Evolutionary conservation across 2,888 invertebrate genomes (phyloP).

Genomic region (Cephus nigrinus): DNA sequence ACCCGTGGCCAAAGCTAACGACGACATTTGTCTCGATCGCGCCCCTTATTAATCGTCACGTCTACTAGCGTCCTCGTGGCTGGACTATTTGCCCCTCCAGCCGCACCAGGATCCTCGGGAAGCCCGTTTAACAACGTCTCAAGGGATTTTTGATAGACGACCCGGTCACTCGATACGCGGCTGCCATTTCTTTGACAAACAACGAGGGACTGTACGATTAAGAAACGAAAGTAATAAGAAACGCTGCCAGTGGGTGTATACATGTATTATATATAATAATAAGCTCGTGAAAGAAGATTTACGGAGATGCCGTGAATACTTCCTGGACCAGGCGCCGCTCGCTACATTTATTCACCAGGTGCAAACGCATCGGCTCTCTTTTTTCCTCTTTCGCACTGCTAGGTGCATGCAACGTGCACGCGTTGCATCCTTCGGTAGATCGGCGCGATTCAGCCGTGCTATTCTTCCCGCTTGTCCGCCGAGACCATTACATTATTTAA

Average conservation of each 20-base stretch:
- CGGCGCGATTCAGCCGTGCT: background rate
- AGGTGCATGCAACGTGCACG: background rate
- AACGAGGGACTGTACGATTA: background rate
- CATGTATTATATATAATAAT: background rate
- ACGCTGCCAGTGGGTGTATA: background rate
- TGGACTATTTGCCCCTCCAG: background rate
- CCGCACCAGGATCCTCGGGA: background rate
- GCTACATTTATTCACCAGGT: background rate
- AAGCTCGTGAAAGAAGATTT: background rate
- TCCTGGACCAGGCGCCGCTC: background rate
- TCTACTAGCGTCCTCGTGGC: background rate
- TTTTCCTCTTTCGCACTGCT: background rate
- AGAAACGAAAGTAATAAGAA: background rate
- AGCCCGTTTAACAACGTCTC: background rate
- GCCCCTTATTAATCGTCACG: conserved; percentile 1
- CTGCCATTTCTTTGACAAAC: background rate
- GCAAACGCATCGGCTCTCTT: background rate
- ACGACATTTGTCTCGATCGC: conserved; percentile 4
- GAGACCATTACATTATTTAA: conserved; percentile 44
- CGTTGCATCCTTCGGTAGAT: background rate
- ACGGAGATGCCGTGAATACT: background rate
- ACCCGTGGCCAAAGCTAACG: background rate
- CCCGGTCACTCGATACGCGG: background rate
- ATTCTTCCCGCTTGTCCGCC: background rate
- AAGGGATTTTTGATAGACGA: background rate